phyloP scores from a whole-genome alignment of 2,113 vertebrate species.

The Oreotrochilus melanogaster region DNA sequence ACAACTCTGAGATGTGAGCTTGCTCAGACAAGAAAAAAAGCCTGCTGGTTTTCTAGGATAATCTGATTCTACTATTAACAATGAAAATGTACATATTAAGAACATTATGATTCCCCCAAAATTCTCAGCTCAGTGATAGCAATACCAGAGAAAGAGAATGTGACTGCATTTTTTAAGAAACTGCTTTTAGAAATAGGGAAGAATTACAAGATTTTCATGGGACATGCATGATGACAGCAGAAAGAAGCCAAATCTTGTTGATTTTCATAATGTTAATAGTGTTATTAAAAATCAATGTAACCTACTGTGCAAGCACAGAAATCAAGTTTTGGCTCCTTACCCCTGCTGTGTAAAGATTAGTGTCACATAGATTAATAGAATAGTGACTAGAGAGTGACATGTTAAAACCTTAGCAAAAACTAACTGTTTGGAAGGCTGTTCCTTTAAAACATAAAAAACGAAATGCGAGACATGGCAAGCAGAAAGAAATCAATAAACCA shows the following conservation, averaged over 20 bases:
- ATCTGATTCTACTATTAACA: neutral
- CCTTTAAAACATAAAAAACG: slow-evolving; percentile 25
- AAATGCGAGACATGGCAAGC: neutral
- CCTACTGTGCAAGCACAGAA: neutral
- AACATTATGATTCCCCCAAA: neutral
- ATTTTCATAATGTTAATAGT: neutral
- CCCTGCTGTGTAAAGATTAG: neutral
- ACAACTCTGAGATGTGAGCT: neutral
- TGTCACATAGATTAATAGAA: neutral
- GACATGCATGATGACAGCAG: neutral
- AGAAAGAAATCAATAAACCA: slow-evolving; percentile 34
- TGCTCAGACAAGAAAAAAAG: neutral
- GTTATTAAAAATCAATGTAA: slow-evolving; percentile 31
- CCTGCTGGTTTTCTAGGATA: neutral
- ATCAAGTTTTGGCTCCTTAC: neutral
- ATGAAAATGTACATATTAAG: neutral
- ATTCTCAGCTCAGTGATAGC: neutral
- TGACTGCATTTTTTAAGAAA: neutral
- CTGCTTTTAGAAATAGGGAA: neutral
- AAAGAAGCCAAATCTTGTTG: neutral
- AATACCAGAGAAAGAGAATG: neutral
- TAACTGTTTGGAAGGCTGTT: slow-evolving; percentile 13
- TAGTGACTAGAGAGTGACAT: neutral
- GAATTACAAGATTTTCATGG: neutral
- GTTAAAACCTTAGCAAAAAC: slow-evolving; percentile 32